Conservation (phyloP, 2,797 vertebrate species). For the Danio kyathit region DNA sequence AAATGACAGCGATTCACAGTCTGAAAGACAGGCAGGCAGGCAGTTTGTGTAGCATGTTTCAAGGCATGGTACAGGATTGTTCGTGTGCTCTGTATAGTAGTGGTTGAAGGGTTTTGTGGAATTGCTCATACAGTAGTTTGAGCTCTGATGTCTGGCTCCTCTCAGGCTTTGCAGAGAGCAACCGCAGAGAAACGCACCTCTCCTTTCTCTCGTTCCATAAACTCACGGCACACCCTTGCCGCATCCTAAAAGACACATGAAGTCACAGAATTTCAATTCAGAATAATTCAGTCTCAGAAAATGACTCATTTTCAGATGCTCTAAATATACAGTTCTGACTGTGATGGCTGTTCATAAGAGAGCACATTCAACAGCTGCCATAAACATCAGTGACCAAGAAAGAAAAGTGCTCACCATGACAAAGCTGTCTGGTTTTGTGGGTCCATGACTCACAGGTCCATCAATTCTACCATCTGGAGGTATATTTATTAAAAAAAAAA, state of each 20-base stretch:
- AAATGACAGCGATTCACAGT: conserved; percentile 31
- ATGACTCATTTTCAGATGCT: background rate
- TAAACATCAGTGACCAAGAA: background rate
- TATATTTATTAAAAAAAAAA: too few relatives aligned
- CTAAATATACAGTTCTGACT: background rate
- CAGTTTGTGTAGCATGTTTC: conserved; percentile 40
- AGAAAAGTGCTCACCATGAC: conserved; percentile 78
- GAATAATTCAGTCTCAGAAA: background rate
- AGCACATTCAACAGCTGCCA: background rate
- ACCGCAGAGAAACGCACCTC: conserved; percentile 96
- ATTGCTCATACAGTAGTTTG: background rate
- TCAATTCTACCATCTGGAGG: conserved; percentile 90
- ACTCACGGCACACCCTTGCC: conserved; percentile 89
- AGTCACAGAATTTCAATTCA: too few relatives aligned
- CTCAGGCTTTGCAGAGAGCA: conserved; percentile 86
- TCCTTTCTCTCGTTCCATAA: conserved; percentile 89
- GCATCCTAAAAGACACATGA: conserved; percentile 81
- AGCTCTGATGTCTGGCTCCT: background rate
- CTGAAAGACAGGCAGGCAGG: conserved; percentile 45
- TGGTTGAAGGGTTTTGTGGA: conserved; percentile 44
- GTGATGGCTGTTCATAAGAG: background rate
- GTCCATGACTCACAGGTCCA: conserved; percentile 88
- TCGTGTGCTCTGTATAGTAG: conserved; percentile 47
- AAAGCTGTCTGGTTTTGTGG: conserved; percentile 84
- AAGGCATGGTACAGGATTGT: conserved; percentile 9